Evolutionary conservation across 2,113 vertebrate genomes (phyloP), one percentile per base, ranked within the genome.

Genomic region (Sander vitreus): DNA sequence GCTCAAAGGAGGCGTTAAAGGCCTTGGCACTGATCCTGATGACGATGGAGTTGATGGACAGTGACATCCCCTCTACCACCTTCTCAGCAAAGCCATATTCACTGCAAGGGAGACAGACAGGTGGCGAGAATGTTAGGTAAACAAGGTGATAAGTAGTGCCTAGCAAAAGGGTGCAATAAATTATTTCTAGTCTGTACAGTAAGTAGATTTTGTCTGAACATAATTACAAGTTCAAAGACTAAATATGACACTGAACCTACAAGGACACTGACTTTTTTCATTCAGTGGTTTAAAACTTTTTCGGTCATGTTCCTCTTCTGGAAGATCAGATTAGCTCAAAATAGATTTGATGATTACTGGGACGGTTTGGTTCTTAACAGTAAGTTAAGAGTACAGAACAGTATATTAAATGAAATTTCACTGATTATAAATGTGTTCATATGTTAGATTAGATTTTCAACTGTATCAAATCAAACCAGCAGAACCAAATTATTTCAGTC

Each of bases 71-170:
- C 93, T 99, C 98, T 23, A 99, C 98, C 73, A 99, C 98, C 93
- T 98, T 99, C 94, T 99, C 98, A 73, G 98, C 98, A 95, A 99
- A 99, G 90, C 98, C 97, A 78, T 99, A 99, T 91, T 99, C 98
- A 94, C 98, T 99, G 93, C 15, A 53, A 2, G 6, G 30, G 53
- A 59, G 16, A 19, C 14, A 21, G n/a, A 60, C 18, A 72, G 33
- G 5, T 47, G 48, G 30, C 43, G 47, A 65, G 12, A 43, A n/a
- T 16, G 30, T 13, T 19, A 30, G 11, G 50, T 14, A 76, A 69
- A 72, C 19, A 62, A 53, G 21, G 21, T 50, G 64, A 63, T 48
- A 48, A 59, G 59, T 19, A 51, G 15, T n/a, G 45, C 55, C 23
- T 66, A 19, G 14, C 53, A 79, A 63, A 36, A 69, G 55, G 27